A percentile compares a stretch with the other conserved stretches of the same genome.
These are phyloP conservation scores for Lathamus discolor DNA, from an alignment of 2,113 vertebrate species.

Conservation along the genomic window DNA sequence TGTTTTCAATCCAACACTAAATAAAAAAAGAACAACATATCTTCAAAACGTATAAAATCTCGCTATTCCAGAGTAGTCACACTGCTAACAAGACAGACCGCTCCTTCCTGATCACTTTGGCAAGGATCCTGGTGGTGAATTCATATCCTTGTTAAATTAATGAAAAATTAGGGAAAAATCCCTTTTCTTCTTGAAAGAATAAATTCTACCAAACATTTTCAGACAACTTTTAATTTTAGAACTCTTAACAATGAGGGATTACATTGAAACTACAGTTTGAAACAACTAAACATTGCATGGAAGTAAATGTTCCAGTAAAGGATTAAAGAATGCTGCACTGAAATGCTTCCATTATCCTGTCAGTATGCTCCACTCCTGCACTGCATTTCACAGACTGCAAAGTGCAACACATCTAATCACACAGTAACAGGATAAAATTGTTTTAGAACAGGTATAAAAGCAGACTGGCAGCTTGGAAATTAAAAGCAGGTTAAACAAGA, in stretches of 20 bases:
- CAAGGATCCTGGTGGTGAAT: neutral
- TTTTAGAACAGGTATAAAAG: neutral
- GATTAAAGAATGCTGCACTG: neutral
- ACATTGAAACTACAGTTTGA: neutral
- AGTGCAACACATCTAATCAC: neutral
- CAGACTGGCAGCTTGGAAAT: neutral
- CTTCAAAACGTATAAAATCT: neutral
- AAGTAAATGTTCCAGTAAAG: neutral
- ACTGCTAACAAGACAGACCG: neutral
- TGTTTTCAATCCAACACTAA: conserved; percentile 94
- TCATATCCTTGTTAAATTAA: neutral
- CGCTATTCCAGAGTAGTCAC: neutral
- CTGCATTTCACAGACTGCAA: neutral
- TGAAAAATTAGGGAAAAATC: neutral
- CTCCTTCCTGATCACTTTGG: neutral
- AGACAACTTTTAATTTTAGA: neutral
- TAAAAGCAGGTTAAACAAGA: neutral
- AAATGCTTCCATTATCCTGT: neutral
- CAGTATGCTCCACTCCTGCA: neutral
- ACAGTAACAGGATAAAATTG: neutral
- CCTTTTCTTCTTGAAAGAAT: neutral
- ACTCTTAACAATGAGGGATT: neutral
- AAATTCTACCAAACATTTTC: neutral
- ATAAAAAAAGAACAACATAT: conserved; percentile 38
- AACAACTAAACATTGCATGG: neutral